Evolutionary conservation across 2,888 invertebrate genomes (phyloP), one percentile per base, ranked within the genome.

Genomic region (Formica aserva): DNA sequence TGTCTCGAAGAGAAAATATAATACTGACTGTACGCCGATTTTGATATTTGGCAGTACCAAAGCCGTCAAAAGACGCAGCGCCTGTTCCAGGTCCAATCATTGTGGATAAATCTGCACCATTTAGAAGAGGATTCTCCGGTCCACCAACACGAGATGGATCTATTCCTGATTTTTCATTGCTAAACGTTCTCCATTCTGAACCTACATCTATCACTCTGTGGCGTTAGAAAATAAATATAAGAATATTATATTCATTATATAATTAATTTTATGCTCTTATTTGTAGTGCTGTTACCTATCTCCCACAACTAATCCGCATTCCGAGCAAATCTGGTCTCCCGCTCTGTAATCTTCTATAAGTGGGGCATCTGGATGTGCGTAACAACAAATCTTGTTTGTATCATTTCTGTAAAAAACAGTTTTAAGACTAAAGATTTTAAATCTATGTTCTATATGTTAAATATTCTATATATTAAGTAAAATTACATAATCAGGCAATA

Each of bases 141-240:
- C 99, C 99, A 96, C 99, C 99, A 87, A 99, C 99, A 97, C 99
- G 99, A 95, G 99, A 99, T 5, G 99, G 99, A 95, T 99, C 99
- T 0, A 98, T 98, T 11, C 98, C 98, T 77, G 97, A 97, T 93
- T 99, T 99, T 94, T 99, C 99, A 95, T 99, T 99, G 93, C 99
- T 99, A 95, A 99, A 99, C 84, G 99, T 99, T 94, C 99, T 96
- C 99, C 99, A 99, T 95, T 99, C 99, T 4, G 99, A 99, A 52
- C 99, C 99, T n/a, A 99, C 99, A 95, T 99, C 99, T 89, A 99
- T 99, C 0, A 99, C 99, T 94, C 99, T 98, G 95, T 22, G 0
- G 11, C 1, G 26, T 38, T 26, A 60, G 0, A 48, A 74, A 9
- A 41, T 63, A 52, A 41, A n/a, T 15, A 2, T 35, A 48, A 32